Conservation (phyloP, 1,140 invertebrate genomes). For the Drosophila repletoides region DNA sequence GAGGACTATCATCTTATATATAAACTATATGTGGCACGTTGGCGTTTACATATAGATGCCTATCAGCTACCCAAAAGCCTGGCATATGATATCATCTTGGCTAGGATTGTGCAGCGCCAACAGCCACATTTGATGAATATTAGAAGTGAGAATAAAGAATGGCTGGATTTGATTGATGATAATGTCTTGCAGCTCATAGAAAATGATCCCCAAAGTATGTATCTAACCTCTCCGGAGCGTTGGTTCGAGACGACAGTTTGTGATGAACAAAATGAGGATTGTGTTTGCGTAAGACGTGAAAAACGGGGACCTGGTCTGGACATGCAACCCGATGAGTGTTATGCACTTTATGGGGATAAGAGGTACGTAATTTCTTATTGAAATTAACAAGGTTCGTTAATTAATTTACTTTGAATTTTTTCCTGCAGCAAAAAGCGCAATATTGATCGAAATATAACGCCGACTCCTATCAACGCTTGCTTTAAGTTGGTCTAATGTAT, state of each 20-base stretch:
- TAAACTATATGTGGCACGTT: conserved; percentile 53
- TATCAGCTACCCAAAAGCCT: conserved; percentile 45
- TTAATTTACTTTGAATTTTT: neutral
- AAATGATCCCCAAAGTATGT: conserved; percentile 27
- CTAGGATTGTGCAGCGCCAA: conserved; percentile 16
- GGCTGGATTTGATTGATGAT: conserved; percentile 43
- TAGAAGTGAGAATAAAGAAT: conserved; percentile 12
- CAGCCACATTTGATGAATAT: conserved; percentile 32
- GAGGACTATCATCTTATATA: conserved; percentile 68
- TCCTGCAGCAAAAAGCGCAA: conserved; percentile 32
- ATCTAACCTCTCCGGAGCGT: conserved; percentile 25
- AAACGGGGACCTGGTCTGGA: conserved; percentile 43
- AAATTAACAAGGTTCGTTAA: too few relatives aligned
- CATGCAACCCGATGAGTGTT: conserved; percentile 41
- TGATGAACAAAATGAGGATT: neutral
- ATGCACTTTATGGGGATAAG: conserved; percentile 53
- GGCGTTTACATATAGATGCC: conserved; percentile 40
- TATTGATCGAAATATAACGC: conserved; percentile 2
- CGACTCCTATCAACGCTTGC: conserved; percentile 35
- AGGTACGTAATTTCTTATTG: conserved; percentile 19
- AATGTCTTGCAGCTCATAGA: conserved; percentile 22
- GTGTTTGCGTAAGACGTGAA: conserved; percentile 6
- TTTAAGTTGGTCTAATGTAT: conserved; percentile 24
- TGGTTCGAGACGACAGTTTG: neutral
- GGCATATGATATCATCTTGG: conserved; percentile 32